Percentiles rank a stretch among this genome's conserved stretches.
These are phyloP conservation scores for Bombyx huttoni DNA, from an alignment of 2,888 invertebrate species.

Conservation along the genomic window DNA sequence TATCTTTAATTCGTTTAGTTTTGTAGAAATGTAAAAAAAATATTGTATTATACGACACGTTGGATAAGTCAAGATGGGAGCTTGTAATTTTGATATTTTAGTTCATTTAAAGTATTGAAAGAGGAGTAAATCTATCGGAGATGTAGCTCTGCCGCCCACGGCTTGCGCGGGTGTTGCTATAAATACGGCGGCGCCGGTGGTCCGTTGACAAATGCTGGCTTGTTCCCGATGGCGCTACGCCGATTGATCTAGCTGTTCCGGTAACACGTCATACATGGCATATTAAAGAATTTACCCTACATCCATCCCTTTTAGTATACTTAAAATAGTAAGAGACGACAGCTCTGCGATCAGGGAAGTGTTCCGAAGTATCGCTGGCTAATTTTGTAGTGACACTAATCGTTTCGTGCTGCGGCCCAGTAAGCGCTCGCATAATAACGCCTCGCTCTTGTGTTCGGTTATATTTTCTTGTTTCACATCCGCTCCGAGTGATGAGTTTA, in stretches of 20 bases:
- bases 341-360: constrained; percentile 34
- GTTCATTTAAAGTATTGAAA: background rate
- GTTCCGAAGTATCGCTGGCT: constrained; percentile 46
- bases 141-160: constrained; percentile 41
- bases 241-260: constrained; percentile 60
- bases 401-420: constrained; percentile 32
- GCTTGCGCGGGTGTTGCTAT: constrained; percentile 55
- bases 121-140: constrained; percentile 3
- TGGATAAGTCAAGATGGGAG: no score
- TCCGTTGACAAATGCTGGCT: constrained; percentile 67
- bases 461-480: constrained; percentile 23
- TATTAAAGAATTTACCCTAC: constrained; percentile 13
- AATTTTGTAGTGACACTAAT: constrained; percentile 59
- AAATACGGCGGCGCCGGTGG: constrained; percentile 68
- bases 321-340: constrained; percentile 8
- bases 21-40: background rate
- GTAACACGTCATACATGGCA: constrained; percentile 28
- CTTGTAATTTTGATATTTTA: no score
- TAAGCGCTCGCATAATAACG: constrained; percentile 30
- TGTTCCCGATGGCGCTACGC: constrained; percentile 52
- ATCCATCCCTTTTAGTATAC: constrained; percentile 16
- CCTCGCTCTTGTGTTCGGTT: constrained; percentile 17
- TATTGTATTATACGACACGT: background rate
- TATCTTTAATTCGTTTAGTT: background rate
- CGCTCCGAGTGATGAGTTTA: constrained; percentile 19